Percentiles rank a stretch among this genome's conserved stretches.
Evolutionary conservation across 2,797 vertebrate species (phyloP).

Genomic region (Chelmon rostratus): DNA sequence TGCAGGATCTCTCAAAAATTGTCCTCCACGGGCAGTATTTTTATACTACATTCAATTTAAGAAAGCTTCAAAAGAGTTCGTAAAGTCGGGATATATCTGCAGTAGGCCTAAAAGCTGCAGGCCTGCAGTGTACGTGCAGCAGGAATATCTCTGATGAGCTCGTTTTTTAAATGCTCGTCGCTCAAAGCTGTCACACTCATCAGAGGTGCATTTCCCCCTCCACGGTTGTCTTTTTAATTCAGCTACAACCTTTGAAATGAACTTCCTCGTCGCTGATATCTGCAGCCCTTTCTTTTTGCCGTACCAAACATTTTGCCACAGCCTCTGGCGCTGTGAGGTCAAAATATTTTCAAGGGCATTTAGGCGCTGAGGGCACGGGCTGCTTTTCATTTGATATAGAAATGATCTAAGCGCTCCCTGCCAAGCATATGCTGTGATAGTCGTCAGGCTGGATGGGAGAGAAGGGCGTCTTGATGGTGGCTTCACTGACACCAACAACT

Average conservation of each 20-base stretch:
- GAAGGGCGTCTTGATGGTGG: slow-evolving; percentile 73
- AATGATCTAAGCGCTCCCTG: slow-evolving; percentile 7
- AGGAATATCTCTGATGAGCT: slow-evolving; percentile 9
- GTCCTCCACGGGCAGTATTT: background rate
- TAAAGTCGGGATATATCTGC: background rate
- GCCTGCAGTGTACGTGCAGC: slow-evolving; percentile 16
- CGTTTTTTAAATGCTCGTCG: background rate
- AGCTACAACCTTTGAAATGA: slow-evolving; percentile 13
- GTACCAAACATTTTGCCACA: slow-evolving; percentile 22
- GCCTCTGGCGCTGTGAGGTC: slow-evolving; percentile 39
- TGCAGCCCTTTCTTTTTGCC: slow-evolving; percentile 20
- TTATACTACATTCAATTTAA: background rate
- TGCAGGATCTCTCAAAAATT: background rate
- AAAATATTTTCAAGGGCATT: slow-evolving; percentile 47
- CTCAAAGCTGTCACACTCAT: slow-evolving; percentile 9
- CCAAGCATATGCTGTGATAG: background rate
- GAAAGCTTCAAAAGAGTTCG: background rate
- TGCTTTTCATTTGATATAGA: slow-evolving; percentile 15
- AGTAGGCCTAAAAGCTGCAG: slow-evolving; percentile 15
- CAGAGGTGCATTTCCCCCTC: background rate
- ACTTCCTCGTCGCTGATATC: slow-evolving; percentile 32
- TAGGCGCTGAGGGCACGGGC: slow-evolving; percentile 10
- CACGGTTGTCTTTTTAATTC: background rate
- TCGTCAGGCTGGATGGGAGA: slow-evolving; percentile 46
- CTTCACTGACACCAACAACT: slow-evolving; percentile 78